A percentile compares a stretch with the other conserved stretches of the same genome.
Conservation (phyloP, 2,797 vertebrate genomes). For the Myotis daubentonii region DNA sequence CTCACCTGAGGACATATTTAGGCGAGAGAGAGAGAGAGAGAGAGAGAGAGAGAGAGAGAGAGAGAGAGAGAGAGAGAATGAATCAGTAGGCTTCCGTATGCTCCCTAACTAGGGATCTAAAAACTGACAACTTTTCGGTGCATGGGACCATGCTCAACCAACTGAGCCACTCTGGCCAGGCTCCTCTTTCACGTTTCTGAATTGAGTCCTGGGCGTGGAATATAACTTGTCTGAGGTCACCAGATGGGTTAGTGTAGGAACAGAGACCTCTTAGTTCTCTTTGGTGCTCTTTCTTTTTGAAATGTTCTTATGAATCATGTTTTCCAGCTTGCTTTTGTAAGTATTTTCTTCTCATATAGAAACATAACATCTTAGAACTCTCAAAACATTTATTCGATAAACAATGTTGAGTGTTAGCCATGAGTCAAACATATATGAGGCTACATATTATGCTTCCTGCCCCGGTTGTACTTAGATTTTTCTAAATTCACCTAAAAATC, state of each 20-base stretch:
- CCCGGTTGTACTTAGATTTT: not conserved
- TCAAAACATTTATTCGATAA: not conserved
- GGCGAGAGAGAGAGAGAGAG: too few relatives aligned
- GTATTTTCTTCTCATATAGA: not conserved
- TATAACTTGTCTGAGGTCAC: not conserved
- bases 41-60: too few relatives aligned
- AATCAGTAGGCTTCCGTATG: not conserved
- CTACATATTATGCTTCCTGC: not conserved
- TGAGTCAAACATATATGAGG: not conserved
- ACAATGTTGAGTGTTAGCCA: not conserved
- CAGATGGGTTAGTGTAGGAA: not conserved
- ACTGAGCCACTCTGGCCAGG: not conserved
- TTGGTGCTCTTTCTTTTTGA: not conserved
- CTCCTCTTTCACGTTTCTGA: not conserved
- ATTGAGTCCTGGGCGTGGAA: not conserved
- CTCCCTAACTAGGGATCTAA: not conserved
- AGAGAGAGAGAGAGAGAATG: too few relatives aligned
- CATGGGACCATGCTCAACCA: not conserved
- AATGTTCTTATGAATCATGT: not conserved
- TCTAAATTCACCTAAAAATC: not conserved
- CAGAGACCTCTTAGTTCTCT: not conserved
- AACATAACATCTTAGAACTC: not conserved
- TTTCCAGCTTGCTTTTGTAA: constrained; percentile 22
- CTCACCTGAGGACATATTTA: too few relatives aligned
- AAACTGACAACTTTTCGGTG: not conserved